phyloP scores from a whole-genome alignment of 2,888 invertebrate species.

The Phytoseiulus persimilis region DNA sequence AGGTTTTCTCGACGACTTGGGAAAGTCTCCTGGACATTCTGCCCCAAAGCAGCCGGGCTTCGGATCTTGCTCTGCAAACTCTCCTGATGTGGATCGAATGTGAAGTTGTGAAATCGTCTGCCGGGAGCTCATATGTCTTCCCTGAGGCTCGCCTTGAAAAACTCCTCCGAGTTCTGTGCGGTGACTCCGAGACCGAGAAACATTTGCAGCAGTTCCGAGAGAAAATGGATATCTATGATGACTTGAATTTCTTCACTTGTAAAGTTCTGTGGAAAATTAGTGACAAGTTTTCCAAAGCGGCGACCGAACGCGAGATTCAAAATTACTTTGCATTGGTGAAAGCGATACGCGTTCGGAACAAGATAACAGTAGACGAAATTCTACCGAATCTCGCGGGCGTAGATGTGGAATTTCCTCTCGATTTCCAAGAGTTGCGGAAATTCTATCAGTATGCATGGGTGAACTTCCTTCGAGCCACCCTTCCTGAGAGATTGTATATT shows the following conservation, averaged over 20 bases:
- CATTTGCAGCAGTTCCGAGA: background rate
- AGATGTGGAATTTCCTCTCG: background rate
- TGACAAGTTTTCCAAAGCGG: conserved; percentile 15
- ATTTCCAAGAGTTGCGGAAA: conserved; percentile 10
- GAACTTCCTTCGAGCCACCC: conserved; percentile 45
- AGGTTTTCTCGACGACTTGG: background rate
- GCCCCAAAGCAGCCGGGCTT: background rate
- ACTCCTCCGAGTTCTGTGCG: background rate
- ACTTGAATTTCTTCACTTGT: conserved; percentile 11
- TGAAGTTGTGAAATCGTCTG: background rate
- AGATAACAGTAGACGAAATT: background rate
- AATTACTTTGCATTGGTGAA: conserved; percentile 14
- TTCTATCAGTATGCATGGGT: conserved; percentile 32
- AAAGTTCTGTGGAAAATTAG: conserved; percentile 24
- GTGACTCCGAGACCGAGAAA: background rate
- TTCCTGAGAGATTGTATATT: conserved; percentile 61
- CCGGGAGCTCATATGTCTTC: background rate
- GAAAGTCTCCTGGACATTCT: background rate
- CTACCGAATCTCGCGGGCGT: background rate
- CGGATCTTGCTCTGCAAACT: conserved; percentile 17
- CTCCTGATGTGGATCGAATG: conserved; percentile 8
- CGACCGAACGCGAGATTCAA: conserved; percentile 16
- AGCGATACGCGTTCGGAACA: conserved; percentile 10
- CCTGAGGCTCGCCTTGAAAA: background rate
- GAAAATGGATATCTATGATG: conserved; percentile 8